Conservation (phyloP, 2,797 vertebrate genomes). For the Chrysolophus pictus region DNA sequence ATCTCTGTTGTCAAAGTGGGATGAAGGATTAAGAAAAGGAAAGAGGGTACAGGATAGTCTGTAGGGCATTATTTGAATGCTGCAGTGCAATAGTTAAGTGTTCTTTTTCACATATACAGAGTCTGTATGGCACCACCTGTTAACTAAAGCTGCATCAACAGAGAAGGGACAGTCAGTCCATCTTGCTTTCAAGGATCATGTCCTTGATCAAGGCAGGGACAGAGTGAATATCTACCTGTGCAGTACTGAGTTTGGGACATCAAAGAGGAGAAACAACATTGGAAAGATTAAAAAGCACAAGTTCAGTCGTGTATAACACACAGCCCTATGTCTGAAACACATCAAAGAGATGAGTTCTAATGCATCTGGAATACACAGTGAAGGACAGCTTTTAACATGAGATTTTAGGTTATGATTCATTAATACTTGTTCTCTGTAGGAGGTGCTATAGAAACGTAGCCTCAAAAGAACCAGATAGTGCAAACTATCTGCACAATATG, state of each 20-base stretch:
- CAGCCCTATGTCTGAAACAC: background rate
- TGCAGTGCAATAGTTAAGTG: background rate
- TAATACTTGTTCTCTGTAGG: background rate
- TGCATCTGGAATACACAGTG: background rate
- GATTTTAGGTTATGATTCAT: background rate
- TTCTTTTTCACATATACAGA: background rate
- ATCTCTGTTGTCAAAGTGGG: background rate
- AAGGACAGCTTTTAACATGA: background rate
- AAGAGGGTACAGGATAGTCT: background rate
- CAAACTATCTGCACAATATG: background rate
- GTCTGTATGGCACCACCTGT: background rate
- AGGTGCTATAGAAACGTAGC: background rate
- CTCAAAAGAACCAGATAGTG: background rate
- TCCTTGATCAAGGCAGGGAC: background rate
- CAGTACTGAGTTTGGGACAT: background rate
- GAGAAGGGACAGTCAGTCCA: background rate
- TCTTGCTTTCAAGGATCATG: background rate
- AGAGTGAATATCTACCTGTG: background rate
- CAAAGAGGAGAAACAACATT: background rate
- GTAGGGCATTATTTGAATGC: background rate
- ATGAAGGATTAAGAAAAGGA: background rate
- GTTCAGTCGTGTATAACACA: background rate
- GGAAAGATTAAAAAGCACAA: background rate
- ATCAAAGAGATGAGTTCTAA: background rate
- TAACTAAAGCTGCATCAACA: background rate